These are phyloP conservation scores for Xanthia togata DNA, from an alignment of 2,888 invertebrate genomes.

Conservation along the genomic window DNA sequence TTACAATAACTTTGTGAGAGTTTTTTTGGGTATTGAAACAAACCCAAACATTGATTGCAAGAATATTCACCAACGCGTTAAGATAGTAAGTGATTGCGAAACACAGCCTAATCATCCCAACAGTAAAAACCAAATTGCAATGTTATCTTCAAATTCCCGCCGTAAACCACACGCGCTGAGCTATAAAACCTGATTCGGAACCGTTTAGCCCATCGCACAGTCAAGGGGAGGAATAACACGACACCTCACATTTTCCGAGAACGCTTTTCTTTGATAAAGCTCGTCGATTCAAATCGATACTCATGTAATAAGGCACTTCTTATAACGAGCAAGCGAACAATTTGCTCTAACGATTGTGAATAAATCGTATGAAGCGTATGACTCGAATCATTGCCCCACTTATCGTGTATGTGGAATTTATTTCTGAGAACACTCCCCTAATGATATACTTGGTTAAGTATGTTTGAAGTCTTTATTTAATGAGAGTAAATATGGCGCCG, in stretches of 20 bases:
- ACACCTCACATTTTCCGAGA: constrained; percentile 33
- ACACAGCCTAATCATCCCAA: not conserved
- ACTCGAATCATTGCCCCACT: constrained; percentile 58
- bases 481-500: not conserved
- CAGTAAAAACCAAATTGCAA: constrained; percentile 20
- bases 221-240: constrained; percentile 42
- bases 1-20: not conserved
- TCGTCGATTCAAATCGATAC: constrained; percentile 52
- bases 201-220: constrained; percentile 27
- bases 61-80: not conserved
- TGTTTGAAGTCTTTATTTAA: constrained; percentile 25
- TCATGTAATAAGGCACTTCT: constrained; percentile 62
- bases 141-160: constrained; percentile 35
- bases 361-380: constrained; percentile 41
- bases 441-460: constrained; percentile 32
- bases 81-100: not conserved
- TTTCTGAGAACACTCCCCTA: constrained; percentile 25
- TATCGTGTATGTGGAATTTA: constrained; percentile 46
- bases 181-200: constrained; percentile 47
- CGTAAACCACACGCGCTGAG: constrained; percentile 46
- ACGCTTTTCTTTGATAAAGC: constrained; percentile 49
- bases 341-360: constrained; percentile 62
- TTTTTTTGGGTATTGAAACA: not conserved
- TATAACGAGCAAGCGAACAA: constrained; percentile 59
- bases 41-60: not conserved